Conservation (phyloP, 64 coral and sea anemone species). For the Stichodactyla mertensii region DNA sequence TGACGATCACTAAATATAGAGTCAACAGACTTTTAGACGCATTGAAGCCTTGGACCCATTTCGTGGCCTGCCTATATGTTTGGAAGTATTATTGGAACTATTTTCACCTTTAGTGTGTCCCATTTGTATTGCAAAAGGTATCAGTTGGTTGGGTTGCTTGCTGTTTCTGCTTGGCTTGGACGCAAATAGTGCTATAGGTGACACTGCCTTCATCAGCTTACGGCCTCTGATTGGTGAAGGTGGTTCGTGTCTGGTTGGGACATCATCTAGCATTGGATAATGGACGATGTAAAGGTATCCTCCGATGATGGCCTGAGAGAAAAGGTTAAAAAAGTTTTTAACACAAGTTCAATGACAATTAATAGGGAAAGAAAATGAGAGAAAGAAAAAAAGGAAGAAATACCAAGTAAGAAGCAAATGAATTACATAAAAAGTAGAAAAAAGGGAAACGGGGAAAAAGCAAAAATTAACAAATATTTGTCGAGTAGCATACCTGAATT, state of each 20-base stretch:
- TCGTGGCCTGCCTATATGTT: no score
- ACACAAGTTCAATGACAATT: neutral
- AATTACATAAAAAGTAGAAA: no score
- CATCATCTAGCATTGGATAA: conserved; percentile 16
- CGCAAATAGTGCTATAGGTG: conserved; percentile 45
- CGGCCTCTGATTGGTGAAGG: neutral
- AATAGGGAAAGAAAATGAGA: no score
- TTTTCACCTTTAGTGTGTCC: conserved; percentile 34
- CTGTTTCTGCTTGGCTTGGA: conserved; percentile 40
- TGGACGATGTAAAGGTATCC: conserved; percentile 28
- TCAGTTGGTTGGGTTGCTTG: conserved; percentile 14
- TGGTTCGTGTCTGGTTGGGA: neutral
- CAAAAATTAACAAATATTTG: no score
- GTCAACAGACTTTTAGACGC: no score
- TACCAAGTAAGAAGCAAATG: no score
- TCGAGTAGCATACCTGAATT: no score
- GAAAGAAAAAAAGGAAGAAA: no score
- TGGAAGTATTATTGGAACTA: no score
- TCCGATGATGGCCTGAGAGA: conserved; percentile 17
- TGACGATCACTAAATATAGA: no score
- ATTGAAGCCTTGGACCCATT: no score
- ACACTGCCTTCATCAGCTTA: conserved; percentile 34
- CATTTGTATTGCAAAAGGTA: conserved; percentile 45
- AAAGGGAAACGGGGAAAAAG: no score
- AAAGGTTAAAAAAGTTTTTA: neutral